phyloP scores from a whole-genome alignment of 92 coral and sea anemone species.

The Zoanthus solanderi region DNA sequence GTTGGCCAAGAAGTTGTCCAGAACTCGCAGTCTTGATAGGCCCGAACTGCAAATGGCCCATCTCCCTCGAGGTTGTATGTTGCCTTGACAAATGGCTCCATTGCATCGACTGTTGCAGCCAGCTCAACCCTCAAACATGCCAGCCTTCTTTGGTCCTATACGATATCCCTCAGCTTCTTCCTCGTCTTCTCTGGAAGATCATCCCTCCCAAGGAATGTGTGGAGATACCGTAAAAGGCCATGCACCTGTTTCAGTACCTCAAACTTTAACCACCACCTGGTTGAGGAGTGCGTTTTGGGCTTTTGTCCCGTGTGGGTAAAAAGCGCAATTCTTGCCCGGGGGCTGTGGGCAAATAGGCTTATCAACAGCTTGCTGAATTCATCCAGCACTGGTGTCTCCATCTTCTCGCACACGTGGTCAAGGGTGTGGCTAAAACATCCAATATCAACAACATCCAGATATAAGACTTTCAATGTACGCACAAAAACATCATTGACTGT shows the following conservation, averaged over 20 bases:
- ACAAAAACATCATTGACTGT: conserved; percentile 59
- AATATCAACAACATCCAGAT: conserved; percentile 50
- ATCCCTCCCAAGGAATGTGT: conserved; percentile 32
- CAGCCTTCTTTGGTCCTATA: conserved; percentile 41
- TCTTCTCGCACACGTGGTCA: conserved; percentile 60
- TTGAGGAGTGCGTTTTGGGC: conserved; percentile 61
- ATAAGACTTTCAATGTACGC: conserved; percentile 45
- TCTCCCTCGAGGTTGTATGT: conserved; percentile 65
- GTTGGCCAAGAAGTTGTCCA: conserved; percentile 38
- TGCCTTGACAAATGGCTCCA: conserved; percentile 68
- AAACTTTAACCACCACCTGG: conserved; percentile 66
- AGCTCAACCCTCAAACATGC: conserved; percentile 56
- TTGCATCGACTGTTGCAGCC: conserved; percentile 55
- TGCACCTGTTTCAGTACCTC: conserved; percentile 58
- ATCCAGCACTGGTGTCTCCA: conserved; percentile 56
- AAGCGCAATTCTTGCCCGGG: conserved; percentile 50
- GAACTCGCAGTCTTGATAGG: conserved; percentile 49
- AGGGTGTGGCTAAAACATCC: conserved; percentile 73
- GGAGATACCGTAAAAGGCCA: conserved; percentile 45
- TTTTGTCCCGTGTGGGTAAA: conserved; percentile 39
- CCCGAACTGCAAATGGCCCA: conserved; percentile 52
- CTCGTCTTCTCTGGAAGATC: conserved; percentile 53
- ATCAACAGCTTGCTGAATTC: conserved; percentile 44
- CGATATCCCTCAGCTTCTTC: conserved; percentile 50
- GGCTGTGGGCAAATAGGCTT: conserved; percentile 60